A percentile compares a stretch with the other conserved stretches of the same genome.
These are phyloP conservation scores for Pectinophora gossypiella DNA, from an alignment of 1,140 invertebrate species.

Conservation along the genomic window DNA sequence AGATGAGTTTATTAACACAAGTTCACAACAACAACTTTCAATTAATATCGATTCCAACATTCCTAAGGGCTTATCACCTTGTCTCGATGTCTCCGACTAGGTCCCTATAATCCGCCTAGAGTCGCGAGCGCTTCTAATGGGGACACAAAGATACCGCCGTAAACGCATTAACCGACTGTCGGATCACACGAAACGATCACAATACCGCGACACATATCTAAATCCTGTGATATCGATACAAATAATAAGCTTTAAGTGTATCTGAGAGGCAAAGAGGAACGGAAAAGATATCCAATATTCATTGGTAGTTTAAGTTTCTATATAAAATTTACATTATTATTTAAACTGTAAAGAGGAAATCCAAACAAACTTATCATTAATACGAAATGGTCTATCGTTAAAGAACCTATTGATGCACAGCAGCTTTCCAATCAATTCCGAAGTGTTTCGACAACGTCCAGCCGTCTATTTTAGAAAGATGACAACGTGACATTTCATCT, in stretches of 20 bases:
- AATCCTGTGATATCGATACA: slow-evolving; percentile 20
- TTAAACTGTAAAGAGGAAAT: too few species aligned
- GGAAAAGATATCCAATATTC: too few species aligned
- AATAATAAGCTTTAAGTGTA: slow-evolving; percentile 27
- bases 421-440: not conserved
- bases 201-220: slow-evolving; percentile 37
- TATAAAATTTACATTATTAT: too few species aligned
- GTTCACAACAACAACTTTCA: too few species aligned
- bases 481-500: slow-evolving; percentile 43
- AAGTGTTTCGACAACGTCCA: not conserved
- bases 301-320: too few species aligned
- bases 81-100: too few species aligned
- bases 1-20: too few species aligned
- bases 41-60: too few species aligned
- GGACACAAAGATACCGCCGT: slow-evolving; percentile 44
- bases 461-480: not conserved
- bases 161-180: slow-evolving; percentile 55
- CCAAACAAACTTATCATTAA: not conserved
- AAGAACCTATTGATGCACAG: not conserved
- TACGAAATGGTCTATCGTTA: not conserved
- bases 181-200: slow-evolving; percentile 39
- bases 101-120: slow-evolving; percentile 42
- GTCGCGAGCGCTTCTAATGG: slow-evolving; percentile 25
- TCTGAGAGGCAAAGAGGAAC: too few species aligned
- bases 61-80: too few species aligned